Evolutionary conservation across 92 coral and sea anemone genomes (phyloP), one percentile per base, ranked within the genome.

Genomic region (Phenganax marumi): DNA sequence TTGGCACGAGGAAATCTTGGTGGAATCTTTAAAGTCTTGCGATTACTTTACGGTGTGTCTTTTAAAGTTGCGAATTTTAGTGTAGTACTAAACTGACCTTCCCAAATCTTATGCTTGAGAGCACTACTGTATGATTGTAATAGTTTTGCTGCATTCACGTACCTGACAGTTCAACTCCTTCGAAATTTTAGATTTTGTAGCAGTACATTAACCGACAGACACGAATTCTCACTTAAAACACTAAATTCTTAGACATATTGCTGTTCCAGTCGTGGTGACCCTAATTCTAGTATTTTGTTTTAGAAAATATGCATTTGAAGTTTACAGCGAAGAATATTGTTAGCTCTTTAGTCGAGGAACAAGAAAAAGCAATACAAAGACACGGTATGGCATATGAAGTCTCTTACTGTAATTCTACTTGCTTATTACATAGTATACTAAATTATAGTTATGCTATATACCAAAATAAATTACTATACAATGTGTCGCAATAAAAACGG

Each of bases 1-100:
- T 73, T 95, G 57, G 98, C 97, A 12, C 89, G 98, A 77, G 98
- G 98, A 86, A 95, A 92, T 79, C 83, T 95, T 51, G 90, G 88
- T n/a, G 93, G 97, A 85, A 95, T 95, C 64, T 90, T 95, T 89
- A 90, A 79, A 90, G 97, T 95, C 49, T 75, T 95, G 33, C 90
- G 89, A 77, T 86, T 95, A 85, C 84, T 95, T 57, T 92, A 95
- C 86, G 97, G 98, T 95, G 81, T 76, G 95, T 84, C 23, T 10
- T 19, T 19, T 7, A 23, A 8, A 39, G 25, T 64, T 64, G 70
- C 26, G 25, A 46, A 16, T 58, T 33, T 33, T 33, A 0, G 43
- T 33, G 43, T 33, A 33, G 43, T 33, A 5, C 0, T 33, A 33
- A 33, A 1, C 5, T 33, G 43, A 33, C 43, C 43, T 33, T 33